A percentile compares a stretch with the other conserved stretches of the same genome.
Conservation (phyloP, 2,113 vertebrate genomes). For the Oxyura jamaicensis region DNA sequence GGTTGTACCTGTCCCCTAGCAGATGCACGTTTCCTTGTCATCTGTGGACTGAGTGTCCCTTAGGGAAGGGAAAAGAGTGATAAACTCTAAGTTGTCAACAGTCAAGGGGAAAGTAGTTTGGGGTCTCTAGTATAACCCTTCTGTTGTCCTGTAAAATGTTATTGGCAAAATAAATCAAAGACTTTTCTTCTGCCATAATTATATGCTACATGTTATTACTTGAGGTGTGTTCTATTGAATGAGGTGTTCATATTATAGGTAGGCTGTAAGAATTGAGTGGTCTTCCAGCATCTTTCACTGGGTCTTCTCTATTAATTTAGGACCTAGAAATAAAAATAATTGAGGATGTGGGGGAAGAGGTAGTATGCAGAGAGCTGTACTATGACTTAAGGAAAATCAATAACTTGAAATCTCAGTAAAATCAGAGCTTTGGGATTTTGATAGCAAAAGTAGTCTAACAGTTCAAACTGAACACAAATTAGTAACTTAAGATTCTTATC, state of each 20-base stretch:
- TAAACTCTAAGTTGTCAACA: background rate
- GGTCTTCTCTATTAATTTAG: background rate
- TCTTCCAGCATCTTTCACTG: background rate
- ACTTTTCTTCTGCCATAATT: background rate
- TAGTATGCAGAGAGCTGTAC: background rate
- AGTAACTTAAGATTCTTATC: background rate
- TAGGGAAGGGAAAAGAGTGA: background rate
- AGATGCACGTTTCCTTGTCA: background rate
- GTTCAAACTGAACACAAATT: background rate
- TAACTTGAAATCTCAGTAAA: background rate
- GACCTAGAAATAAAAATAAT: background rate
- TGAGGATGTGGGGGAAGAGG: background rate
- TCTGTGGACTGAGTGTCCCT: background rate
- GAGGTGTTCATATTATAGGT: fast-evolving
- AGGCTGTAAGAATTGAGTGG: background rate
- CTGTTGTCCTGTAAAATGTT: background rate
- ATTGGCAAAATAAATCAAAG: background rate
- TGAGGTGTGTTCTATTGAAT: background rate
- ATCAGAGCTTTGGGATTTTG: background rate
- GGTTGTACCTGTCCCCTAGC: background rate
- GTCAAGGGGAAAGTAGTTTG: background rate
- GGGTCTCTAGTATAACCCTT: fast-evolving
- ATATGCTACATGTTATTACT: background rate
- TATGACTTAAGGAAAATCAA: background rate
- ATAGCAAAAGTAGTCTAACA: background rate